Base-by-base conservation (phyloP, 2,113 vertebrate species). In the Tetrax tetrax region DNA sequence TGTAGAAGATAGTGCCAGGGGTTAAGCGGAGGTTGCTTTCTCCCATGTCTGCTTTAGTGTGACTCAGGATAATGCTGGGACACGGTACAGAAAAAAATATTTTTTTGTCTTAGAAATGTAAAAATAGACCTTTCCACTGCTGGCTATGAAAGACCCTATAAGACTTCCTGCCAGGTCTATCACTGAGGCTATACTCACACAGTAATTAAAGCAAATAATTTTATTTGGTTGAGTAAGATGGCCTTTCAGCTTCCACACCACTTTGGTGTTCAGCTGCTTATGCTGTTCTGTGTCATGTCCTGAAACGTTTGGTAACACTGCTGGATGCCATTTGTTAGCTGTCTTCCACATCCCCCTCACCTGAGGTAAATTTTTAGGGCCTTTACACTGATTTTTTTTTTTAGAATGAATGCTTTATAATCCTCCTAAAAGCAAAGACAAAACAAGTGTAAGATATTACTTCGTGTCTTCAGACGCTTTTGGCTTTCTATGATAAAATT, bases 401-500 rank as follows among this genome's bases (percentile, higher is more conserved):
- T 22, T 8, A 41, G 37, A 88, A 75, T 4, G 13, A 82, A n/a
- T 0, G 1, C 48, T 95, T 97, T 84, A 87, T 65, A 43, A 63
- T 53, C 21, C 29, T 87, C 63, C 54, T 87, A 89, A 91, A 93
- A 89, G 70, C n/a, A 59, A 95, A 86, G 68, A 28, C 61, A 90
- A 94, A 91, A 23, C 29, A 93, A 79, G 25, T 63, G 18, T 83
- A 48, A 95, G 61, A 23, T 82, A 61, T 7, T 61, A 54, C 23
- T 70, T 78, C 23, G 27, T 83, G 12, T 94, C 69, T 89, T 86
- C 19, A 51, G 76, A n/a, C 89, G 33, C 35, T 89, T 93, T 77
- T 77, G 57, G 51, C 54, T 93, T 93, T 72, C 74, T 29, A 53
- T 74, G 14, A 77, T 64, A 94, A 89, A 89, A 95, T 95, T 94